Base-by-base conservation (phyloP, 2,113 vertebrate genomes). In the Brachyistius frenatus region DNA sequence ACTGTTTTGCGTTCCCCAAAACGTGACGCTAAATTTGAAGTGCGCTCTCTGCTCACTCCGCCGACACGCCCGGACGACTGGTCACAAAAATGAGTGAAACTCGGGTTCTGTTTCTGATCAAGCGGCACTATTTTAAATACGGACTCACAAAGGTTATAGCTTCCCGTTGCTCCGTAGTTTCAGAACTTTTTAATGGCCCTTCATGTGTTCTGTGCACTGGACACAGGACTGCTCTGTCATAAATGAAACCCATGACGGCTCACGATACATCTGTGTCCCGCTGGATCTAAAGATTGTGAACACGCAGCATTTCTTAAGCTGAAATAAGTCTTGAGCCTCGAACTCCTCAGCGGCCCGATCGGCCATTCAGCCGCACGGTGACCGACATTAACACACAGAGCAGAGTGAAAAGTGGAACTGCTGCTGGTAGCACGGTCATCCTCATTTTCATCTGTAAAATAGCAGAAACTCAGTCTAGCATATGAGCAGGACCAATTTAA, bases 401-500 rank as follows among this genome's bases (percentile, higher is more conserved):
- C 16, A 39, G n/a, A n/a, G 54, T 23, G 31, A 56, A 23, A 23
- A 23, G 23, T 23, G 23, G 23, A 23, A 23, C 23, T 5, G 32
- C 52, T 35, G 76, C 55, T n/a, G 57, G 52, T 54, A 14, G 58
- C 49, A 5, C 64, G 33, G 5, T 65, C 66, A 41, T 2, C 16
- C 47, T 54, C 58, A 39, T 76, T 61, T 39, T 73, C 60, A 78
- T 66, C 44, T 65, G 44, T 70, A 80, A 72, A 66, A 49, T 47
- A 76, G 58, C 47, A 64, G 31, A 37, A 62, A 37, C 9, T 55
- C 36, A 30, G 67, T 60, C 74, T 9, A 72, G 52, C 73, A 39
- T 47, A 49, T 23, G 53, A 76, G 66, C 52, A 63, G 82, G 75
- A 75, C 72, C 55, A 60, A 79, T 68, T 72, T 47, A 44, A 76